Conservation (phyloP, 2,797 vertebrate species). For the Odontamblyopus rebecca region DNA sequence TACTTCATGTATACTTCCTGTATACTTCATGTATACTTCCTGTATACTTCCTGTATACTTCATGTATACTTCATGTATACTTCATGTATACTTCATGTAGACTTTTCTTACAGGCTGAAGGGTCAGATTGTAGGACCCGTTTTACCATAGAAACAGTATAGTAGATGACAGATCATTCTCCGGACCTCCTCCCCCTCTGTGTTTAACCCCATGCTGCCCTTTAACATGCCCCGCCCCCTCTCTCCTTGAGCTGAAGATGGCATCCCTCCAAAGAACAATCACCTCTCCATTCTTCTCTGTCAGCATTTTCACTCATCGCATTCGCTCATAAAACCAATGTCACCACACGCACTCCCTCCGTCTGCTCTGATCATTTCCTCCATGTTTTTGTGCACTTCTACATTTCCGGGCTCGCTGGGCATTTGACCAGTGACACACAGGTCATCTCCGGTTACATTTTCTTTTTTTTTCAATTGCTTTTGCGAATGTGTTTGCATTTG, state of each 20-base stretch:
- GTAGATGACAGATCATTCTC: background rate
- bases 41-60: background rate
- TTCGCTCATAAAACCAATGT: conserved; percentile 79
- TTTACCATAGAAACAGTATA: background rate
- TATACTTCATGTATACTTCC: background rate
- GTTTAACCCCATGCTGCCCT: conserved; percentile 59
- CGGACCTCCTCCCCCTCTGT: conserved; percentile 8
- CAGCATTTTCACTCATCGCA: conserved; percentile 74
- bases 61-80: background rate
- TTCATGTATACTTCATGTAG: background rate
- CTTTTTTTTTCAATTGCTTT: too few relatives aligned
- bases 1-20: background rate
- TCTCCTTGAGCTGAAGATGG: conserved; percentile 71
- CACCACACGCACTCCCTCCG: conserved; percentile 53
- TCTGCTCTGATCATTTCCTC: conserved; percentile 69
- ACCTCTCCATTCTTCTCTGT: conserved; percentile 52
- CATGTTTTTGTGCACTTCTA: conserved; percentile 34
- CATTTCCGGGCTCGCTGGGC: conserved; percentile 34
- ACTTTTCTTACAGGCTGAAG: background rate
- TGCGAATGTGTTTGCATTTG: too few relatives aligned
- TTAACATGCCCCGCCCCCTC: conserved; percentile 64
- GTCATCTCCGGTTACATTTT: conserved; percentile 41
- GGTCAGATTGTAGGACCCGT: background rate
- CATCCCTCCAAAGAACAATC: conserved; percentile 69
- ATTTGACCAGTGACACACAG: conserved; percentile 46